Percentiles rank a stretch among this genome's conserved stretches.
Evolutionary conservation across 2,797 vertebrate species (phyloP).

Genomic region (Lacerta agilis): DNA sequence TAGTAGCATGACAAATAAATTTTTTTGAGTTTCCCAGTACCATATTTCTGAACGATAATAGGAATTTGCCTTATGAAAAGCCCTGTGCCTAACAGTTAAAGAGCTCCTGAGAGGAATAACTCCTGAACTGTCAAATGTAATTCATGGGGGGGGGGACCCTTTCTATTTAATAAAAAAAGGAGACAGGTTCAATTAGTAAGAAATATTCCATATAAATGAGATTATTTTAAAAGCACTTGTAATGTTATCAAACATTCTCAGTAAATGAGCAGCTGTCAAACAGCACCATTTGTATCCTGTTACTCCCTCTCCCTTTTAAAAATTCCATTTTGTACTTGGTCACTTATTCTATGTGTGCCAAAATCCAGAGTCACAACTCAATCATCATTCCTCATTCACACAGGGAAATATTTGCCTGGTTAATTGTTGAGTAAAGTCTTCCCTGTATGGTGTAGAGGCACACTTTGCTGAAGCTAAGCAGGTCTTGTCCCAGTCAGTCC

Average conservation of each 20-base stretch:
- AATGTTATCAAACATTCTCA: constrained; percentile 79
- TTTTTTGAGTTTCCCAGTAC: constrained; percentile 46
- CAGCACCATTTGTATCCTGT: constrained; percentile 53
- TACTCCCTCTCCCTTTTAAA: neutral
- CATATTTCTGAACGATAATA: constrained; percentile 53
- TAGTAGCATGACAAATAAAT: constrained; percentile 59
- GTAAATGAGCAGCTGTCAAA: constrained; percentile 76
- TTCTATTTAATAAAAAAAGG: constrained; percentile 81
- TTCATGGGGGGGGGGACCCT: constrained; percentile 71
- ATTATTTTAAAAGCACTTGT: constrained; percentile 78
- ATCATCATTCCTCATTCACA: constrained; percentile 39
- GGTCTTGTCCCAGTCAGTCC: too few relatives aligned
- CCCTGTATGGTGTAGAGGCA: neutral
- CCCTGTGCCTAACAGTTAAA: constrained; percentile 74
- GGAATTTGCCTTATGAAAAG: constrained; percentile 64
- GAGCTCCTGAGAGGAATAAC: constrained; percentile 72
- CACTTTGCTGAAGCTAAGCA: too few relatives aligned
- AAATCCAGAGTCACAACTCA: constrained; percentile 15
- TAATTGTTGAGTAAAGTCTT: constrained; percentile 49
- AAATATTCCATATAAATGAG: constrained; percentile 78
- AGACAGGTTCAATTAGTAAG: constrained; percentile 82
- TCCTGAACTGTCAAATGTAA: constrained; percentile 75
- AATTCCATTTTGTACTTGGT: constrained; percentile 38
- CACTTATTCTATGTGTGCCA: constrained; percentile 47
- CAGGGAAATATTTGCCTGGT: constrained; percentile 35